Conservation (phyloP, 2,888 invertebrate species). For the Scaeva pyrastri region DNA sequence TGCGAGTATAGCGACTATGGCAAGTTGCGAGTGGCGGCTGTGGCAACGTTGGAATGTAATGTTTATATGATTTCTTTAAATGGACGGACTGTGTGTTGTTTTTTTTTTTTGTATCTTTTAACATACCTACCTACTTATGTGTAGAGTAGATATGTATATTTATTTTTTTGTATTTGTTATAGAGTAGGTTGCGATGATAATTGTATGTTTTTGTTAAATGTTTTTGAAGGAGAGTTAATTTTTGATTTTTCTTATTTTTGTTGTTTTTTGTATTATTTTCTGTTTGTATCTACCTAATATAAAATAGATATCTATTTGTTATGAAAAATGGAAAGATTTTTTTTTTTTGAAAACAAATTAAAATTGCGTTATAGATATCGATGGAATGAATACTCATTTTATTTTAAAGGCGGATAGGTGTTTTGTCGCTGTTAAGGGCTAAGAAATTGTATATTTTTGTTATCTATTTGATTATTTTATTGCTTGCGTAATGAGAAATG, state of each 20-base stretch:
- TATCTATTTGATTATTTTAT: slow-evolving; percentile 11
- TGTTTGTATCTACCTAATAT: background rate
- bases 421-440: slow-evolving; percentile 17
- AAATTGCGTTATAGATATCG: slow-evolving; percentile 48
- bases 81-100: slow-evolving; percentile 37
- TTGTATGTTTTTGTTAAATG: slow-evolving; percentile 41
- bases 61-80: slow-evolving; percentile 58
- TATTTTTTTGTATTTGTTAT: slow-evolving; percentile 2
- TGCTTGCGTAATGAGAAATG: too few relatives aligned
- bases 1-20: background rate
- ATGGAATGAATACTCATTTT: background rate
- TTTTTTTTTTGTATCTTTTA: slow-evolving; percentile 25
- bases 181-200: slow-evolving; percentile 40
- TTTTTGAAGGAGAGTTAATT: slow-evolving; percentile 40
- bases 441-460: slow-evolving; percentile 14
- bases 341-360: slow-evolving; percentile 39
- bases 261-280: background rate
- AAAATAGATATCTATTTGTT: background rate
- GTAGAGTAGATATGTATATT: background rate
- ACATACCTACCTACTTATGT: background rate
- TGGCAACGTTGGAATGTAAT: slow-evolving; percentile 45
- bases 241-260: slow-evolving; percentile 2
- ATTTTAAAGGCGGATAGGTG: background rate
- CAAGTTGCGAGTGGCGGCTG: background rate
- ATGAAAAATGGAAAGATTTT: background rate